Conservation (phyloP, 2,113 vertebrate genomes). For the Eclectus roratus region DNA sequence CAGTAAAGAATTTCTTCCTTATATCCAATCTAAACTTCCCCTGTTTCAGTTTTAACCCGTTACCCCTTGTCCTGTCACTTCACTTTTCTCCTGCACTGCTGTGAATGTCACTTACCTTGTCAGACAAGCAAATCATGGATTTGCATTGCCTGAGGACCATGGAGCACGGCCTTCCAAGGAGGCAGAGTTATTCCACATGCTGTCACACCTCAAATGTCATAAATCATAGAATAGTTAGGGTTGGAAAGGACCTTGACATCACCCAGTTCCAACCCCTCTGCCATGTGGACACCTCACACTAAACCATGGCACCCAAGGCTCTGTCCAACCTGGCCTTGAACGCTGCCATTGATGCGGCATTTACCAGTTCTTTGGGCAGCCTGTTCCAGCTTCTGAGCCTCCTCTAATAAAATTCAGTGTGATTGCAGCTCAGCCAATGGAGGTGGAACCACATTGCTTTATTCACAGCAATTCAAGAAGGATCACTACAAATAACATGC, state of each 20-base stretch:
- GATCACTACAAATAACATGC: background rate
- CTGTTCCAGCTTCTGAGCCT: background rate
- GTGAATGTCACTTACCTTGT: no score
- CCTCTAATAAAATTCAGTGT: background rate
- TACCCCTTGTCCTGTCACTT: no score
- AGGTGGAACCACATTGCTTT: background rate
- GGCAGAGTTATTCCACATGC: no score
- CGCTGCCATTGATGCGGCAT: background rate
- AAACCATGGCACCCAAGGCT: no score
- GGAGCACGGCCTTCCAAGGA: no score
- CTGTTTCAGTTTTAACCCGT: no score
- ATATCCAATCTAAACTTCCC: no score
- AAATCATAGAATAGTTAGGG: background rate
- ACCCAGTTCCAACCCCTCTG: background rate
- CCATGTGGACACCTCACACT: background rate
- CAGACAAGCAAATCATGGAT: no score
- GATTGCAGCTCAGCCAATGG: accelerated
- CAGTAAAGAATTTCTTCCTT: no score
- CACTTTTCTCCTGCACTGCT: no score
- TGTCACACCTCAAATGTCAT: no score
- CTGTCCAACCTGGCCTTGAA: background rate
- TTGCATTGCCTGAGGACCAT: no score
- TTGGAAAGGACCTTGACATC: background rate
- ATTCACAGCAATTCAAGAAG: background rate
- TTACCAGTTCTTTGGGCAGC: background rate